These are phyloP conservation scores for Pocillopora verrucosa DNA, from an alignment of 64 coral and sea anemone species.

Conservation along the genomic window DNA sequence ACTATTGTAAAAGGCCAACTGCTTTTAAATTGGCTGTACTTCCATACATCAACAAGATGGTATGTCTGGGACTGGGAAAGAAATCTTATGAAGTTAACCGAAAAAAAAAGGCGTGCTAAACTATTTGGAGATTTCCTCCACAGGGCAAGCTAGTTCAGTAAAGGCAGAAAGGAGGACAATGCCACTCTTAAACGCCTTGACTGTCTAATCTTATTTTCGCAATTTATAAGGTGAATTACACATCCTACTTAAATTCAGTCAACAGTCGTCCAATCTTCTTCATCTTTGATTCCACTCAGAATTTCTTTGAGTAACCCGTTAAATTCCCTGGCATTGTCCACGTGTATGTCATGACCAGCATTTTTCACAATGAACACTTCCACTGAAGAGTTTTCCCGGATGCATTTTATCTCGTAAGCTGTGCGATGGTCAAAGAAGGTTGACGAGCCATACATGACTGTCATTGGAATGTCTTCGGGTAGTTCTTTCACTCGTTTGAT, in stretches of 20 bases:
- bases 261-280: constrained; percentile 58
- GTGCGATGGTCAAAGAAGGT: constrained; percentile 93
- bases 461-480: constrained; percentile 58
- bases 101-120: too few relatives aligned
- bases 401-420: constrained; percentile 96
- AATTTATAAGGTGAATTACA: too few relatives aligned
- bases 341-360: constrained; percentile 88
- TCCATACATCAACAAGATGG: too few relatives aligned
- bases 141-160: too few relatives aligned
- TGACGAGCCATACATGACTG: constrained; percentile 80
- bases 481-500: constrained; percentile 85
- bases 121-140: too few relatives aligned
- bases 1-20: too few relatives aligned
- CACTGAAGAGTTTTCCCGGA: constrained; percentile 66
- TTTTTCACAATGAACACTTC: constrained; percentile 78
- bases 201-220: too few relatives aligned
- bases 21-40: too few relatives aligned
- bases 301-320: constrained; percentile 63
- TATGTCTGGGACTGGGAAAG: too few relatives aligned
- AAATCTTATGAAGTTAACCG: too few relatives aligned
- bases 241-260: constrained; percentile 14
- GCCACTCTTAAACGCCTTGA: too few relatives aligned
- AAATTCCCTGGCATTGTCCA: constrained; percentile 84
- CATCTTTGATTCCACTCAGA: constrained; percentile 28
- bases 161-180: too few relatives aligned